Percentiles rank a stretch among this genome's conserved stretches.
These are phyloP conservation scores for Tenualosa thibaudeaui DNA, from an alignment of 2,797 vertebrate genomes.

Conservation along the genomic window DNA sequence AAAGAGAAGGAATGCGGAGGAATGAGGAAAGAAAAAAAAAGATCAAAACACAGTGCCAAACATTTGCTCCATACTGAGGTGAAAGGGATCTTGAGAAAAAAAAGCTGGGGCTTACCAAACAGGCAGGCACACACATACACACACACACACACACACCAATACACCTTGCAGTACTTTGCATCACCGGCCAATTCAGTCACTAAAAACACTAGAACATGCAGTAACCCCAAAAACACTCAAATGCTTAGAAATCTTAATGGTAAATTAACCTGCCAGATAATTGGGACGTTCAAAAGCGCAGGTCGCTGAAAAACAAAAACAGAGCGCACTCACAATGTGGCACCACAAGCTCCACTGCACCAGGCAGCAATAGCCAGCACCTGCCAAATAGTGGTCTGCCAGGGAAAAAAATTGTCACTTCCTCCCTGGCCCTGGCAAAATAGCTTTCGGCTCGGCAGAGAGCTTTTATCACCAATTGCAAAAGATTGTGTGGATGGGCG, in stretches of 20 bases:
- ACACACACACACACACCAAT: neutral
- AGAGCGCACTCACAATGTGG: neutral
- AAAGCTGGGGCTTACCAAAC: neutral
- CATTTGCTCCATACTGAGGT: neutral
- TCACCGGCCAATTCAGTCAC: neutral
- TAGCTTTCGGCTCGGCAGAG: neutral
- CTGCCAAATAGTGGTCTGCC: conserved; percentile 4
- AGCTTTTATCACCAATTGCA: neutral
- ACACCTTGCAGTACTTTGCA: neutral
- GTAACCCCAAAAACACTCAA: neutral
- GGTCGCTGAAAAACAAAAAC: neutral
- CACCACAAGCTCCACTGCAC: neutral
- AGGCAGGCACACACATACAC: neutral
- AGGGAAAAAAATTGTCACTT: neutral
- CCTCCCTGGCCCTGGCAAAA: neutral
- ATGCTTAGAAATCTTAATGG: neutral
- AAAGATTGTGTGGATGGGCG: neutral
- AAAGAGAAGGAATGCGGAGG: neutral
- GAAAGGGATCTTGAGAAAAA: neutral
- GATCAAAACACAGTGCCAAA: neutral
- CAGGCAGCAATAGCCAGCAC: neutral
- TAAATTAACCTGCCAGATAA: neutral
- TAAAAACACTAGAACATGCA: neutral
- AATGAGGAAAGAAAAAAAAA: neutral
- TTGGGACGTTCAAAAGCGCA: neutral